Evolutionary conservation across 2,113 vertebrate genomes (phyloP), one percentile per base, ranked within the genome.

Genomic region (Brachyistius frenatus): DNA sequence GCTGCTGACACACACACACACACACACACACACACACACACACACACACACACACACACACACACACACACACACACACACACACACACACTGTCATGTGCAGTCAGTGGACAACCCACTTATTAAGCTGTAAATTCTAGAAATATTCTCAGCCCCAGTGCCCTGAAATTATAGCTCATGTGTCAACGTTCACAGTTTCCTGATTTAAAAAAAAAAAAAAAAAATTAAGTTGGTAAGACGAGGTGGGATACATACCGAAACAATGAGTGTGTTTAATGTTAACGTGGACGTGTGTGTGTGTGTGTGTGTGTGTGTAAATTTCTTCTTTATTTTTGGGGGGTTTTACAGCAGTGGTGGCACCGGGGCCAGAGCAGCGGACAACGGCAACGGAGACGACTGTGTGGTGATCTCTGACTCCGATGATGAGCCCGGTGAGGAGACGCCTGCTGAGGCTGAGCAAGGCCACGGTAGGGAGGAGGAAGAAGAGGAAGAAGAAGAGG

Each of bases 371-470:
- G 62, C 89, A 35, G 80, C 91, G 6, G 85, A 88, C 69, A 93
- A 92, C 72, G 85, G 92, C 30, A 94, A 93, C 3, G 86, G 94
- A 37, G 92, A 94, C 0, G 95, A 95, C 1, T 95, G 95, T 54
- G 95, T 95, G 57, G 94, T 95, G 61, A 95, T 95, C 80, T 95
- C 95, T 0, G 95, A 95, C 88, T 95, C 95, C 0, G 95, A 95
- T 1, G 94, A 95, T 2, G 94, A 94, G 5, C 73, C 88, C 0
- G 81, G 83, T 0, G 87, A 87, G 39, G 89, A 94, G 5, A 64
- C 79, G 23, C 23, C 23, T 2, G 85, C 77, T 16, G 88, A 90
- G 13, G 63, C 84, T 8, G 85, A 88, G 15, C 87, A 71, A 32
- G 90, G 81, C 30, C 71, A 53, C 23, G 85, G 74, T 37, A 84